A percentile compares a stretch with the other conserved stretches of the same genome.
These are phyloP conservation scores for Brevimyrus niger DNA, from an alignment of 2,113 vertebrate species.

Conservation along the genomic window DNA sequence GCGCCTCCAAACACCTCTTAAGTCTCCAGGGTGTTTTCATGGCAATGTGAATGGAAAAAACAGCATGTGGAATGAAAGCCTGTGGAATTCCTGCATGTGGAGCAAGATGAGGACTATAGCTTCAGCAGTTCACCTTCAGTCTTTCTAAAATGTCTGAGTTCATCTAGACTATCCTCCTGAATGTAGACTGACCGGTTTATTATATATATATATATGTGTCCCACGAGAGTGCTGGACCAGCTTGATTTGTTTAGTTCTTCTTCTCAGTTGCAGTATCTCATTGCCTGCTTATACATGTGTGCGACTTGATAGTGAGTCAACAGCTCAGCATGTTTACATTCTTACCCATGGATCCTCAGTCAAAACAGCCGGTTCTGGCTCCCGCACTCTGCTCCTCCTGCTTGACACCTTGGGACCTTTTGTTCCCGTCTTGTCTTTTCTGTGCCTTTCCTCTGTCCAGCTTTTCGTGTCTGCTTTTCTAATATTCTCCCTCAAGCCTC, in stretches of 20 bases:
- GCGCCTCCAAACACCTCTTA: neutral
- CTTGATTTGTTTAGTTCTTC: neutral
- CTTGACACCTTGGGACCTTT: neutral
- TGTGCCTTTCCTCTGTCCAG: neutral
- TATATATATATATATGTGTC: neutral
- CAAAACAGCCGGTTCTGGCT: neutral
- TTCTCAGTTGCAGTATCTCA: neutral
- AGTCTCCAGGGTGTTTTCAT: neutral
- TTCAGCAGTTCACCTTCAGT: neutral
- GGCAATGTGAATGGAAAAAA: neutral
- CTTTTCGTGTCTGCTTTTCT: neutral
- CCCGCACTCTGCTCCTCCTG: neutral
- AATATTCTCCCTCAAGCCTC: neutral
- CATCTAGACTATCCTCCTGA: neutral
- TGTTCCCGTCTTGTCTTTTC: neutral
- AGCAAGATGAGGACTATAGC: neutral
- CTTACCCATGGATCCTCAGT: neutral
- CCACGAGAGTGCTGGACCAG: neutral
- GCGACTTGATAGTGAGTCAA: neutral
- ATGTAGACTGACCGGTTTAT: neutral
- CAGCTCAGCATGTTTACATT: slow-evolving; percentile 16
- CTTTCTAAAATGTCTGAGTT: neutral
- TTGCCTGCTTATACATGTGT: neutral
- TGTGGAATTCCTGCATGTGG: neutral
- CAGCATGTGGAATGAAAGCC: neutral